These are phyloP conservation scores for Tamandua tetradactyla DNA, from an alignment of 2,797 vertebrate genomes.

Conservation along the genomic window DNA sequence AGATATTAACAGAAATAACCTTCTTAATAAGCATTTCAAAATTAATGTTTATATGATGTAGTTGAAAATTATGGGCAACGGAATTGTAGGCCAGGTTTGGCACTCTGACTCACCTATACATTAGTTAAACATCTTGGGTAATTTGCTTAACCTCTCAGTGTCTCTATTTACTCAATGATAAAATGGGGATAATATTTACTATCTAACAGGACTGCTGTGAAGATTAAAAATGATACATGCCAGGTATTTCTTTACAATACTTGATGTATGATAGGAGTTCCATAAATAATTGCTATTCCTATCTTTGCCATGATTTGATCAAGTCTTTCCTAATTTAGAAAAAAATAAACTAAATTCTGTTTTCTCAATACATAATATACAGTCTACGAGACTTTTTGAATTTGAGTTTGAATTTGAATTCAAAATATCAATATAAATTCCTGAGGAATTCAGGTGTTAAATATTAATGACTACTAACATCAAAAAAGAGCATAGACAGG, in stretches of 20 bases:
- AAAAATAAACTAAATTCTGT: neutral
- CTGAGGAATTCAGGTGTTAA: neutral
- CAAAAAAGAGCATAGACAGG: neutral
- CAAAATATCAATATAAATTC: neutral
- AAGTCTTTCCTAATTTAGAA: neutral
- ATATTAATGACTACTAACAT: neutral
- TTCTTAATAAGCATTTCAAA: slow-evolving; percentile 17
- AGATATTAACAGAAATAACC: slow-evolving; percentile 4
- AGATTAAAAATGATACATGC: neutral
- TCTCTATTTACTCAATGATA: slow-evolving; percentile 5
- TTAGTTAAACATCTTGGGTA: neutral
- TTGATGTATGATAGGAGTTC: neutral
- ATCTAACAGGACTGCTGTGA: neutral
- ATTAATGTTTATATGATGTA: neutral
- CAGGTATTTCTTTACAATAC: neutral
- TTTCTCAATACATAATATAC: neutral
- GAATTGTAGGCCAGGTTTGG: neutral
- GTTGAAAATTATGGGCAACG: neutral
- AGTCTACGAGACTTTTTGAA: neutral
- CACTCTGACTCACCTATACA: neutral
- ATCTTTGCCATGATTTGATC: neutral
- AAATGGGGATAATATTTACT: neutral
- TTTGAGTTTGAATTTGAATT: neutral
- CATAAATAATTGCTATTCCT: neutral
- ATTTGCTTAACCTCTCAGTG: neutral